These are phyloP conservation scores for Kryptopterus vitreolus DNA, from an alignment of 2,797 vertebrate genomes.

Conservation along the genomic window DNA sequence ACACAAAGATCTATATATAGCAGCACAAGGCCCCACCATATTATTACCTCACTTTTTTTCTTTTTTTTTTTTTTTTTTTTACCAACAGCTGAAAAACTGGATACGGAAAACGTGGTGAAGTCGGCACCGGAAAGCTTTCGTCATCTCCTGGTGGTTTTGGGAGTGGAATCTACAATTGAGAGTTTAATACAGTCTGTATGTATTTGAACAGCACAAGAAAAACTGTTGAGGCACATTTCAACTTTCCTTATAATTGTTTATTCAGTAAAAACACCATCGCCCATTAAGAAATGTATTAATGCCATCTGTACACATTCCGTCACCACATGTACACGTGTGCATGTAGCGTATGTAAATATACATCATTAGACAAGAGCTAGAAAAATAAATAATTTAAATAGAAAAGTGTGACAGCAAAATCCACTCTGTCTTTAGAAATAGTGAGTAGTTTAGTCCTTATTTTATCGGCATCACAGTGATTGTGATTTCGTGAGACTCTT, in stretches of 20 bases:
- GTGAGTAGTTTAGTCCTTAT: conserved; percentile 64
- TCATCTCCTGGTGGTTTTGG: conserved; percentile 74
- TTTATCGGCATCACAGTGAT: conserved; percentile 70
- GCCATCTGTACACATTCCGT: conserved; percentile 70
- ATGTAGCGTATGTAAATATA: conserved; percentile 62
- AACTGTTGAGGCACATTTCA: neutral
- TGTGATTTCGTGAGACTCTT: conserved; percentile 58
- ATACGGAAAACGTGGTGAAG: conserved; percentile 51
- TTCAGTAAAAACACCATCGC: conserved; percentile 81
- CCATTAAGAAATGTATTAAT: conserved; percentile 73
- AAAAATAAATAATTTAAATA: conserved; percentile 96
- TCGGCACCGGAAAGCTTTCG: conserved; percentile 70
- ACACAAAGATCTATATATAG: too few species aligned
- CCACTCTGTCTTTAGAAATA: conserved; percentile 57
- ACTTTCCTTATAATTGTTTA: conserved; percentile 74
- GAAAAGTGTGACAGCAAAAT: conserved; percentile 81
- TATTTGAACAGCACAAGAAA: conserved; percentile 23
- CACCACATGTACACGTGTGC: conserved; percentile 63
- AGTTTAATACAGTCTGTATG: conserved; percentile 70
- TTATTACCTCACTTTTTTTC: too few species aligned
- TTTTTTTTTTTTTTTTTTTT: neutral
- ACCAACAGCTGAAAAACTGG: conserved; percentile 64
- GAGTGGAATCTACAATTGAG: conserved; percentile 81
- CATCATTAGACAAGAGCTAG: conserved; percentile 73
- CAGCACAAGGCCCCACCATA: too few species aligned